Conservation (phyloP, 2,797 vertebrate species). For the Danio aesculapii region DNA sequence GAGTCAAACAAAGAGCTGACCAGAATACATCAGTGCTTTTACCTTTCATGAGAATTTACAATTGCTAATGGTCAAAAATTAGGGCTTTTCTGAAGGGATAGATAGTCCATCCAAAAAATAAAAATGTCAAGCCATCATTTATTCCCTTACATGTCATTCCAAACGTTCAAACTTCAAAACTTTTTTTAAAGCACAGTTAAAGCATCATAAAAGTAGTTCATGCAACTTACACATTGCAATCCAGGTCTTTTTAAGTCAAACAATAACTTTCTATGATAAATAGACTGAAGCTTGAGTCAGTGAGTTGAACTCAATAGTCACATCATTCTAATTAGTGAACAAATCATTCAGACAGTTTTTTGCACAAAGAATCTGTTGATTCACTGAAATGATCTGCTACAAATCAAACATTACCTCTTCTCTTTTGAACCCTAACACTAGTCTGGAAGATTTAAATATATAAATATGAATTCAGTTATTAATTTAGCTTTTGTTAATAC, state of each 20-base stretch:
- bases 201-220: background rate
- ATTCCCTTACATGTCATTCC: background rate
- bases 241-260: background rate
- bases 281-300: background rate
- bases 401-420: slow-evolving; percentile 1
- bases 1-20: slow-evolving; percentile 28
- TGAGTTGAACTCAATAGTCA: slow-evolving; percentile 1
- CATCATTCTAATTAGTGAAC: background rate
- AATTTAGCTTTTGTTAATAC: background rate
- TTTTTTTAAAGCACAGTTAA: background rate
- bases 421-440: background rate
- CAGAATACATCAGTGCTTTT: slow-evolving; percentile 5
- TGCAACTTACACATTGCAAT: background rate
- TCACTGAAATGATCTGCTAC: background rate
- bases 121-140: background rate
- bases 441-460: background rate
- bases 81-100: background rate
- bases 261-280: background rate
- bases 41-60: background rate
- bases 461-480: background rate
- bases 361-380: background rate
- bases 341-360: background rate
- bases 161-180: background rate
- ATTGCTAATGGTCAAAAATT: background rate
- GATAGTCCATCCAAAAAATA: background rate